These are phyloP conservation scores for Psephotus haematonotus DNA, from an alignment of 2,113 vertebrate species.

Conservation along the genomic window DNA sequence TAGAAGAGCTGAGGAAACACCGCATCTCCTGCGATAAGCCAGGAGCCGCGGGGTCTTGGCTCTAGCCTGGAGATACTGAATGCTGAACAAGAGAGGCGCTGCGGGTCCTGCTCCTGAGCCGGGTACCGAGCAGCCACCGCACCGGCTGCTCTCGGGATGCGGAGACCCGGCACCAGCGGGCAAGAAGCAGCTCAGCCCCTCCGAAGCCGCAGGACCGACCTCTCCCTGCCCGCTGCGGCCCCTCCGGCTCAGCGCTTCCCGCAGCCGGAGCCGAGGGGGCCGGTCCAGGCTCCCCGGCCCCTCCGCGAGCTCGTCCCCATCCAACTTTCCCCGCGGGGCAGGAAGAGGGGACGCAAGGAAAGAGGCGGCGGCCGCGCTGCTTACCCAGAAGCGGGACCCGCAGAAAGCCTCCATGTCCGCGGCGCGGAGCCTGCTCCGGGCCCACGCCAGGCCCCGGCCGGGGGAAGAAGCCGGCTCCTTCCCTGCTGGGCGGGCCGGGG, in stretches of 20 bases:
- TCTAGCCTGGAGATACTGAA: not conserved
- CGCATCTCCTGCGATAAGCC: not conserved
- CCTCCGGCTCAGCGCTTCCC: not conserved
- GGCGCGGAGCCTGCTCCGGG: not conserved
- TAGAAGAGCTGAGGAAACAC: not conserved
- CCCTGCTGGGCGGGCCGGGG: not conserved
- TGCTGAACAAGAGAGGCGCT: not conserved
- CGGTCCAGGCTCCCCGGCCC: not conserved
- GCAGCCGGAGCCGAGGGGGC: not conserved
- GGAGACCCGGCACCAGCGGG: fast-evolving
- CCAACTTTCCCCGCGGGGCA: not conserved
- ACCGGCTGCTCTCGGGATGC: not conserved
- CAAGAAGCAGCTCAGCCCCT: not conserved
- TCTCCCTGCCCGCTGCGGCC: not conserved
- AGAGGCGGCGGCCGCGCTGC: not conserved
- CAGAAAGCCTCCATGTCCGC: conserved; percentile 54
- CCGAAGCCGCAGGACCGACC: not conserved
- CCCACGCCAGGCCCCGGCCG: not conserved
- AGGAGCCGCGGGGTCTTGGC: too few relatives aligned
- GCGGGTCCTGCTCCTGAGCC: not conserved
- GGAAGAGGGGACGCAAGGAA: not conserved
- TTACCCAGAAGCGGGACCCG: conserved; percentile 64
- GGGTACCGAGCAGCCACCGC: not conserved
- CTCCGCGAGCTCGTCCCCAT: not conserved
- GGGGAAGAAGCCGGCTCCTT: not conserved